Base-by-base conservation (phyloP, 2,888 invertebrate species). In the Nasonia oneida region DNA sequence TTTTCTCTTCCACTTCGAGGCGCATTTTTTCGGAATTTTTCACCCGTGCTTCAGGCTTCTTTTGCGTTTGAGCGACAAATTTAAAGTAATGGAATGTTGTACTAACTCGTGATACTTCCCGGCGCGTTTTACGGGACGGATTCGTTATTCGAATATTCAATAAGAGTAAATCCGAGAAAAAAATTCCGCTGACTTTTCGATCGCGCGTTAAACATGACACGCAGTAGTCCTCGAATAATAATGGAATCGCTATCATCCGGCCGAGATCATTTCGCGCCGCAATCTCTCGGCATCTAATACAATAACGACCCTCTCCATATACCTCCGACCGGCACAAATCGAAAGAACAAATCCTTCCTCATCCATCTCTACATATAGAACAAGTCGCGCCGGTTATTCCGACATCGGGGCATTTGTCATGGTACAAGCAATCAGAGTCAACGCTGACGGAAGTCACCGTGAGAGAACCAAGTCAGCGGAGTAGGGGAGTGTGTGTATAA, bases 401-500 rank as follows among this genome's bases (percentile, higher is more conserved):
- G n/a, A 10, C 23, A 10, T 64, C 64, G 10, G 2, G 5, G 8
- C 64, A 64, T 64, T 64, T 23, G 64, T 64, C 64, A 64, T 64
- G 10, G 64, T 23, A 64, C 64, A 23, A 64, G 64, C 64, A 64
- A 64, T 64, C 64, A 64, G 64, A n/a, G 64, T 23, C 64, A 64
- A 64, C 64, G 64, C 29, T 23, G 64, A 23, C 64, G 53, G 53
- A 53, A 53, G 53, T 64, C 23, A 10, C 64, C 64, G 10, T 29
- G 3, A 64, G 64, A 64, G 23, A 64, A 64, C 23, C 0, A 64
- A 64, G 23, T 18, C 23, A 64, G 8, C 29, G 23, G 14, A 14
- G 23, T 15, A 47, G 29, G 78, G 5, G 70, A 33, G 18, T 29
- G 37, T 37, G 4, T 8, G 33, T 18, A 18, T 18, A 15, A 42